Percentiles rank a stretch among this genome's conserved stretches.
phyloP scores from a whole-genome alignment of 2,888 invertebrate genomes.

The Panzeria rudis region DNA sequence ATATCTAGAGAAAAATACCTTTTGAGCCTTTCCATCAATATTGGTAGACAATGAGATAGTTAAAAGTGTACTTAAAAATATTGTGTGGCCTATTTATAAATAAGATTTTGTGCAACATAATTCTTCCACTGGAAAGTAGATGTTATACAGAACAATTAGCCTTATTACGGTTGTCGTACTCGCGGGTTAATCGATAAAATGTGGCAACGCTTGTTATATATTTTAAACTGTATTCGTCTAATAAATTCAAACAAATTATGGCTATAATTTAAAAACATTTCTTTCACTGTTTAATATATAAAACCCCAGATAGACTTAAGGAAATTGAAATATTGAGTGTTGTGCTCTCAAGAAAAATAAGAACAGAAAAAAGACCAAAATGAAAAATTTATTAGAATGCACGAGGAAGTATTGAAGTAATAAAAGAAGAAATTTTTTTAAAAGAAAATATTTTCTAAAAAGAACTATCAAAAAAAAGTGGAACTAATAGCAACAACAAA shows the following conservation, averaged over 20 bases:
- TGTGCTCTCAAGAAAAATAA: background rate
- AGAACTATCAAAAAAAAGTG: background rate
- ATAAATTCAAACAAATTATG: background rate
- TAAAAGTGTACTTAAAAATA: no score
- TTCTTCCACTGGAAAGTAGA: no score
- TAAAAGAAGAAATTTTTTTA: slow-evolving; percentile 23
- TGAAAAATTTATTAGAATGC: slow-evolving; percentile 36
- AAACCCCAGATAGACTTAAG: slow-evolving; percentile 27
- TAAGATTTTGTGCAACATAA: no score
- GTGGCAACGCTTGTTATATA: background rate
- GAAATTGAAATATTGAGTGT: slow-evolving; percentile 52
- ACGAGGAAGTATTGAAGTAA: slow-evolving; percentile 21
- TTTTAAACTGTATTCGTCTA: background rate
- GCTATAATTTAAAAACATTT: background rate
- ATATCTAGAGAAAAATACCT: no score
- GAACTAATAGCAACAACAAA: slow-evolving; percentile 6
- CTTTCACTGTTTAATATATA: slow-evolving; percentile 35
- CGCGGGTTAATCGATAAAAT: no score
- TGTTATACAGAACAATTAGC: no score
- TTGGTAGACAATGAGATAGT: no score
- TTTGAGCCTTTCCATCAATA: no score
- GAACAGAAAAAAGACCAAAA: slow-evolving; percentile 13
- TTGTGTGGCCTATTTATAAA: no score
- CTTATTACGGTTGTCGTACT: no score
- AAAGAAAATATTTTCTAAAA: slow-evolving; percentile 8